Percentiles rank a stretch among this genome's conserved stretches.
Conservation (phyloP, 1,140 invertebrate genomes). For the Coelopa frigida region DNA sequence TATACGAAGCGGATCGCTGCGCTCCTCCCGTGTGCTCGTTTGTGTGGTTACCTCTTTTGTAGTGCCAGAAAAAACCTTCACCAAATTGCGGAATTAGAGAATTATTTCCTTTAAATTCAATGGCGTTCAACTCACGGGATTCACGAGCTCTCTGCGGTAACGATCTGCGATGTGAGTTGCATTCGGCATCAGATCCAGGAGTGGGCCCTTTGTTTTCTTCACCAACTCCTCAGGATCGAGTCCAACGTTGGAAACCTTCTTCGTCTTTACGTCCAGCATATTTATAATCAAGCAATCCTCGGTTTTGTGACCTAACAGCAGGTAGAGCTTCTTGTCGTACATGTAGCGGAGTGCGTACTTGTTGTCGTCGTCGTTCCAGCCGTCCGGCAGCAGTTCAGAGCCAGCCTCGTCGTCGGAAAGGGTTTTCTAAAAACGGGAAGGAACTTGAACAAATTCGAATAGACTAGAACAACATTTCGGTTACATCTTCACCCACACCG, state of each 20-base stretch:
- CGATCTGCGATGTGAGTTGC: slow-evolving; percentile 42
- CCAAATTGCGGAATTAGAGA: neutral
- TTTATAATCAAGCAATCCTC: slow-evolving; percentile 58
- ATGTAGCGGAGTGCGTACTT: slow-evolving; percentile 60
- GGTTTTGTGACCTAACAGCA: slow-evolving; percentile 57
- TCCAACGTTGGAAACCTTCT: slow-evolving; percentile 44
- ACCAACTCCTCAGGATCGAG: slow-evolving; percentile 44
- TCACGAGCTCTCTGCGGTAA: slow-evolving; percentile 47
- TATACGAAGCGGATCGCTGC: slow-evolving; percentile 27
- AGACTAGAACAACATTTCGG: slow-evolving; percentile 15
- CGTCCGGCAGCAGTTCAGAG: slow-evolving; percentile 59
- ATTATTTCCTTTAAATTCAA: neutral
- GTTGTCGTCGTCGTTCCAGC: slow-evolving; percentile 57
- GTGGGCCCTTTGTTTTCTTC: slow-evolving; percentile 37
- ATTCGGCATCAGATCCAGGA: slow-evolving; percentile 45
- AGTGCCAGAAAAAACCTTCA: slow-evolving; percentile 30
- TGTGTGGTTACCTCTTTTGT: slow-evolving; percentile 32
- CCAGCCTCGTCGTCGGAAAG: slow-evolving; percentile 54
- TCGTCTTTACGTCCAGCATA: slow-evolving; percentile 49
- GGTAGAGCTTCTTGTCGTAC: slow-evolving; percentile 56
- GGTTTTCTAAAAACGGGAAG: slow-evolving; percentile 48
- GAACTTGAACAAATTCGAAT: slow-evolving; percentile 1
- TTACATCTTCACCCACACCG: slow-evolving; percentile 63
- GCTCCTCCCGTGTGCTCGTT: slow-evolving; percentile 13
- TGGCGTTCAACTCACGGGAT: slow-evolving; percentile 27